A percentile compares a stretch with the other conserved stretches of the same genome.
Evolutionary conservation across 2,888 invertebrate species (phyloP).

Genomic region (Pheosia gnoma): DNA sequence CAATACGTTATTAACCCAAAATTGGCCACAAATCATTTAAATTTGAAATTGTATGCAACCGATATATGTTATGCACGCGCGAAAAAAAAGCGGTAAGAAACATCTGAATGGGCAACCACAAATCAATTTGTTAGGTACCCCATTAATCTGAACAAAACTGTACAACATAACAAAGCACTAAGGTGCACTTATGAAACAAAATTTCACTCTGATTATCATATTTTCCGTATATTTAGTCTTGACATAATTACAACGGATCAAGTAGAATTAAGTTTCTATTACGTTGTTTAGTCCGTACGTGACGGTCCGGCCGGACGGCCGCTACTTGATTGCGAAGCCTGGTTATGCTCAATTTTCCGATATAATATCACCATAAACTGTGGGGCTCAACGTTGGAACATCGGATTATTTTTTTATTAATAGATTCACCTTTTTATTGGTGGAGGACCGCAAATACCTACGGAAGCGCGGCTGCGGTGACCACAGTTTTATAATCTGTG

Average conservation of each 20-base stretch:
- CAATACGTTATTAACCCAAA: too few relatives aligned
- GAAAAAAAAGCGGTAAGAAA: too few relatives aligned
- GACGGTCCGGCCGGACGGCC: constrained; percentile 10
- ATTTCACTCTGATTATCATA: background rate
- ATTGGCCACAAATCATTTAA: too few relatives aligned
- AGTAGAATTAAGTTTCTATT: constrained; percentile 45
- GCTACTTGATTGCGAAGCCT: constrained; percentile 23
- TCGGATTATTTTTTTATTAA: constrained; percentile 1
- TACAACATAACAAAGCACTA: too few relatives aligned
- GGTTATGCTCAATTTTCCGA: constrained; percentile 30
- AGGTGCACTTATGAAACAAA: background rate
- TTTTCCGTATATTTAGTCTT: constrained; percentile 9
- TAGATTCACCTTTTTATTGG: constrained; percentile 1
- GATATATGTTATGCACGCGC: too few relatives aligned
- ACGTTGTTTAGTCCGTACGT: constrained; percentile 14
- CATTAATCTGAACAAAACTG: too few relatives aligned
- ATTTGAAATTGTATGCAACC: too few relatives aligned
- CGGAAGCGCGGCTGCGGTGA: background rate
- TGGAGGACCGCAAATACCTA: constrained; percentile 1
- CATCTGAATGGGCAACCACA: too few relatives aligned
- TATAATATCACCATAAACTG: constrained; percentile 29
- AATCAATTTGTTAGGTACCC: too few relatives aligned
- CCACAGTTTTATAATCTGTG: background rate
- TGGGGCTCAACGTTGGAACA: constrained; percentile 28
- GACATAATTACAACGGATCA: constrained; percentile 26